These are phyloP conservation scores for Leptothorax acervorum DNA, from an alignment of 2,888 invertebrate species.

Conservation along the genomic window DNA sequence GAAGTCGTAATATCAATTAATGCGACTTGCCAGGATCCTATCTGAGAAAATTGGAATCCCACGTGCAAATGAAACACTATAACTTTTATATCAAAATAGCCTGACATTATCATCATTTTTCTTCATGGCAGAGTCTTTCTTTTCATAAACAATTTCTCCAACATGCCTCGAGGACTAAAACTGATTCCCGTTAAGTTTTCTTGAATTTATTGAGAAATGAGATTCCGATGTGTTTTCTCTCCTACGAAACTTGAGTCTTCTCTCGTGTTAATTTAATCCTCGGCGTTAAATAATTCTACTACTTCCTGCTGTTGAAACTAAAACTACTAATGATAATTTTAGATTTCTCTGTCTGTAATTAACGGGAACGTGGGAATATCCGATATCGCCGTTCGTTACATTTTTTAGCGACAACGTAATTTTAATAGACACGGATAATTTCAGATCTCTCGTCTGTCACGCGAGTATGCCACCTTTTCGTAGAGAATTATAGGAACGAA, in stretches of 20 bases:
- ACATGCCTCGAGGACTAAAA: not conserved
- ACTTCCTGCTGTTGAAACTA: not conserved
- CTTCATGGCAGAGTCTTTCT: not conserved
- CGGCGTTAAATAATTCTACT: conserved; percentile 11
- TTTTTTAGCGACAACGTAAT: conserved; percentile 24
- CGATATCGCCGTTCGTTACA: conserved; percentile 22
- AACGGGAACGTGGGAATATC: not conserved
- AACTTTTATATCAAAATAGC: not conserved
- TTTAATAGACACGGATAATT: conserved; percentile 27
- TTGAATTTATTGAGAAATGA: conserved; percentile 10
- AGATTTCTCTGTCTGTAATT: conserved; percentile 9
- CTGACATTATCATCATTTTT: not conserved
- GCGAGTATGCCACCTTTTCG: not conserved
- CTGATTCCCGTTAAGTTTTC: not conserved
- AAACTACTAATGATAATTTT: not conserved
- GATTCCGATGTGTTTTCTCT: not conserved
- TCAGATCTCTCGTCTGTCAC: conserved; percentile 7
- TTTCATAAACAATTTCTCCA: not conserved
- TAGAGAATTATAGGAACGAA: not conserved
- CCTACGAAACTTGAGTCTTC: not conserved
- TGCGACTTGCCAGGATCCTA: not conserved
- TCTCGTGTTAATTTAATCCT: not conserved
- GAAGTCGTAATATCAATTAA: conserved; percentile 4
- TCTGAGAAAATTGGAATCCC: not conserved
- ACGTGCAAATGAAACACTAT: not conserved